phyloP scores from a whole-genome alignment of 1,140 invertebrate genomes.

The Drosophila trapezifrons region DNA sequence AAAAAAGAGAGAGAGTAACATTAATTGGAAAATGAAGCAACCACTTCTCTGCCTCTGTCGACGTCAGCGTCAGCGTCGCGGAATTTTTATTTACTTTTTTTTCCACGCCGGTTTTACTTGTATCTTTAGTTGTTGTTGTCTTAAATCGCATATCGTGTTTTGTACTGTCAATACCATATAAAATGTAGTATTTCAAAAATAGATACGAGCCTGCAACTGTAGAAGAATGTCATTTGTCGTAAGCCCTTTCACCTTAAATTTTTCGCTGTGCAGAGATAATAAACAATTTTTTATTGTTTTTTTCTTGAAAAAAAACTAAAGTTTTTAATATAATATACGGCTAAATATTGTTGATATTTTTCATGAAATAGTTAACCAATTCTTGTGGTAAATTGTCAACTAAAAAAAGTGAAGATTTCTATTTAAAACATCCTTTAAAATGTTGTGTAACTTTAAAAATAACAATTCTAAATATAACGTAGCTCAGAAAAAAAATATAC shows the following conservation, averaged over 20 bases:
- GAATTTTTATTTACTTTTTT: conserved; percentile 23
- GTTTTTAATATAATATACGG: too few relatives aligned
- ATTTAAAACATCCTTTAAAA: background rate
- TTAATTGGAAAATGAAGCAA: conserved; percentile 11
- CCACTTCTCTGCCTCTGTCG: conserved; percentile 20
- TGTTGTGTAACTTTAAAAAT: background rate
- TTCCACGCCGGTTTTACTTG: conserved; percentile 68
- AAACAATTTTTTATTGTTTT: too few relatives aligned
- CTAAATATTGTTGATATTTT: too few relatives aligned
- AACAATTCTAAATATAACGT: background rate
- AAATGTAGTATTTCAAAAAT: conserved; percentile 1
- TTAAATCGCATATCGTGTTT: conserved; percentile 1
- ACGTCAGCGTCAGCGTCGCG: conserved; percentile 7
- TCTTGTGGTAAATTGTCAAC: background rate
- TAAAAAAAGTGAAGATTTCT: background rate
- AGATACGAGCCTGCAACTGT: background rate
- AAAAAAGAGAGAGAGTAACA: conserved; percentile 16
- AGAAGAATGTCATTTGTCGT: conserved; percentile 19
- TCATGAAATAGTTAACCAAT: background rate
- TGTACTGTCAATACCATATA: conserved; percentile 12
- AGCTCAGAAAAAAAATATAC: background rate
- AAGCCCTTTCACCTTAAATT: background rate
- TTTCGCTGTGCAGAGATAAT: too few relatives aligned
- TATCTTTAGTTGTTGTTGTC: conserved; percentile 6
- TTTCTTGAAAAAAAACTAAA: background rate